These are phyloP conservation scores for Doryteuthis pealeii DNA, from an alignment of 1,140 invertebrate genomes.

Conservation along the genomic window DNA sequence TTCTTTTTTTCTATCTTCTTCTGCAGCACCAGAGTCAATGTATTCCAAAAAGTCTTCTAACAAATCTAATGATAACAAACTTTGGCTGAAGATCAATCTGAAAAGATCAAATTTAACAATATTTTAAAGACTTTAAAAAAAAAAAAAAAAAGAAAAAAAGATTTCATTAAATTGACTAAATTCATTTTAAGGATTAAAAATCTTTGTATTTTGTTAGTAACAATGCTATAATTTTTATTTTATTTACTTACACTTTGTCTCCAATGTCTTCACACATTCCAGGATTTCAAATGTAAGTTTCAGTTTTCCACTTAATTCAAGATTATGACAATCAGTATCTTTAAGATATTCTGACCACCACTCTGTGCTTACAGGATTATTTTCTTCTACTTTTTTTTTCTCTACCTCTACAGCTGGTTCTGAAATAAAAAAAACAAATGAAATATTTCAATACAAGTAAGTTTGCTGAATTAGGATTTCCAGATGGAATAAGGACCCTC, in stretches of 20 bases:
- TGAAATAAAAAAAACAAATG: not conserved
- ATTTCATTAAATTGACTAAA: too few relatives aligned
- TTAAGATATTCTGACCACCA: slow-evolving; percentile 58
- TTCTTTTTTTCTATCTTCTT: slow-evolving; percentile 26
- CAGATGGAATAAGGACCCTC: too few relatives aligned
- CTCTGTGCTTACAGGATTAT: slow-evolving; percentile 36
- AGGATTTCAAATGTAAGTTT: slow-evolving; percentile 82
- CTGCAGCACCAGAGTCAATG: slow-evolving; percentile 59
- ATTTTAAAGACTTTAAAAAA: too few relatives aligned
- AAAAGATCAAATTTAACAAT: slow-evolving; percentile 26
- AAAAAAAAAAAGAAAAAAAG: too few relatives aligned
- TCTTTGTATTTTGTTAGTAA: too few relatives aligned
- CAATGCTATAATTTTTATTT: too few relatives aligned
- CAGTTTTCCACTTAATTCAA: slow-evolving; percentile 78
- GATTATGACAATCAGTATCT: slow-evolving; percentile 61
- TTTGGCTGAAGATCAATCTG: slow-evolving; percentile 89
- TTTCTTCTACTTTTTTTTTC: not conserved
- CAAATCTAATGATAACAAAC: slow-evolving; percentile 80
- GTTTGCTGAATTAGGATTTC: too few relatives aligned
- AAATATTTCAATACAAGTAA: too few relatives aligned
- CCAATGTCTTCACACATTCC: slow-evolving; percentile 83
- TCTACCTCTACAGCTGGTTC: not conserved
- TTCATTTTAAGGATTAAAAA: too few relatives aligned
- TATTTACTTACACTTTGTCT: slow-evolving; percentile 86
- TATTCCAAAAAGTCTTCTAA: slow-evolving; percentile 85